Percentiles rank a stretch among this genome's conserved stretches.
phyloP scores from a whole-genome alignment of 2,888 invertebrate species.

The Scaptomyza cyrtandrae region DNA sequence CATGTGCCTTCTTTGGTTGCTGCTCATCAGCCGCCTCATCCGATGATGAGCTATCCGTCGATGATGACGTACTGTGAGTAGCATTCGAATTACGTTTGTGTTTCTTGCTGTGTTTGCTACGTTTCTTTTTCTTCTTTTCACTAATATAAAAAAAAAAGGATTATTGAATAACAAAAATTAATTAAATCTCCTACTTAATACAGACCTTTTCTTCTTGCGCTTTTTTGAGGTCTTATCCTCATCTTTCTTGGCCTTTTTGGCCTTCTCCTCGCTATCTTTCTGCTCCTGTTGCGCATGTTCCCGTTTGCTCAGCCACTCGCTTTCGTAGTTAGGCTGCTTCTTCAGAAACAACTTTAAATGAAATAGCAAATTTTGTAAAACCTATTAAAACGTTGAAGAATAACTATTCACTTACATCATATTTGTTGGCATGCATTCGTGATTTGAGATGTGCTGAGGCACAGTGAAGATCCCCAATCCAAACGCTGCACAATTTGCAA shows the following conservation, averaged over 20 bases:
- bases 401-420: conserved; percentile 88
- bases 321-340: conserved; percentile 94
- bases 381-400: neutral
- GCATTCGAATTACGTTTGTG: conserved; percentile 76
- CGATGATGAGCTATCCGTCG: conserved; percentile 73
- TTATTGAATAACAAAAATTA: neutral
- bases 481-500: conserved; percentile 93
- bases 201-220: conserved; percentile 87
- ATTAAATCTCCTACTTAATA: neutral
- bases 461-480: conserved; percentile 95
- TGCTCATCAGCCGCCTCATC: conserved; percentile 63
- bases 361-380: neutral
- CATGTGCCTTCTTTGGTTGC: conserved; percentile 58
- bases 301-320: conserved; percentile 93
- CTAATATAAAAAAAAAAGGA: conserved; percentile 70
- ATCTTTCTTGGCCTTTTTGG: conserved; percentile 85
- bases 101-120: conserved; percentile 85
- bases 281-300: conserved; percentile 88
- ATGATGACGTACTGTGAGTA: conserved; percentile 66
- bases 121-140: conserved; percentile 85
- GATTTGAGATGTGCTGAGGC: conserved; percentile 94
- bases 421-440: conserved; percentile 91
- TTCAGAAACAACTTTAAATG: conserved; percentile 89
- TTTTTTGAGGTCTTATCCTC: conserved; percentile 84
- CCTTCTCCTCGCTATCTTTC: conserved; percentile 77